Evolutionary conservation across 2,797 vertebrate species (phyloP), one percentile per base, ranked within the genome.

Genomic region (Clarias laeviceps): DNA sequence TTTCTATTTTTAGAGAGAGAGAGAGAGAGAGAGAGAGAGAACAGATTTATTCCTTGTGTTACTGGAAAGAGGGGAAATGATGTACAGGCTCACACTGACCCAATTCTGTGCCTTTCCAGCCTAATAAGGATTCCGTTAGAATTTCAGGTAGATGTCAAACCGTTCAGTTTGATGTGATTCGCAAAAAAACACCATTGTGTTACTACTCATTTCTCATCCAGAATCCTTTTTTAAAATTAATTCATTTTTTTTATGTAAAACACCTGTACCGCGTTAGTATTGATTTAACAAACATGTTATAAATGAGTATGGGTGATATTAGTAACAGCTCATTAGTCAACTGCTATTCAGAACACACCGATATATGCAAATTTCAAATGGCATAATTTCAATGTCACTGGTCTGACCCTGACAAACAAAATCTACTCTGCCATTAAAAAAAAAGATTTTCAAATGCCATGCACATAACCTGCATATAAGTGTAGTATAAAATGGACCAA

Each of bases 1-100:
- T 87, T 86, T 84, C 29, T 62, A n/a, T 78, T 87, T 86, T 84
- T 80, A 86, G 65, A 82, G 37, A 22, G 29, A 78, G n/a, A 65
- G 62, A 65, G n/a, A 66, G 27, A 15, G 27, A 66, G 29, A 66
- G 66, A 69, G 32, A 69, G 69, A 70, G 15, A 62, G 70, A 68
- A 45, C 29, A 81, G 15, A 68, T 84, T 57, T 45, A 45, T 85
- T 85, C 61, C 73, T 17, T 73, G 15, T 70, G 70, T 73, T 83
- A 59, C 68, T 62, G 40, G 68, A 76, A 65, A 54, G 56, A 57
- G 32, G 59, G 78, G 56, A 80, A 76, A 83, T 81, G 37, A 86
- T 68, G 82, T 64, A 66, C 62, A 56, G 29, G 45, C 80, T 57
- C 68, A 77, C 80, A 77, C 62, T 82, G 84, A 85, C 88, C 86